Conservation (phyloP, 2,113 vertebrate species). For the Neolamprologus modestus region DNA sequence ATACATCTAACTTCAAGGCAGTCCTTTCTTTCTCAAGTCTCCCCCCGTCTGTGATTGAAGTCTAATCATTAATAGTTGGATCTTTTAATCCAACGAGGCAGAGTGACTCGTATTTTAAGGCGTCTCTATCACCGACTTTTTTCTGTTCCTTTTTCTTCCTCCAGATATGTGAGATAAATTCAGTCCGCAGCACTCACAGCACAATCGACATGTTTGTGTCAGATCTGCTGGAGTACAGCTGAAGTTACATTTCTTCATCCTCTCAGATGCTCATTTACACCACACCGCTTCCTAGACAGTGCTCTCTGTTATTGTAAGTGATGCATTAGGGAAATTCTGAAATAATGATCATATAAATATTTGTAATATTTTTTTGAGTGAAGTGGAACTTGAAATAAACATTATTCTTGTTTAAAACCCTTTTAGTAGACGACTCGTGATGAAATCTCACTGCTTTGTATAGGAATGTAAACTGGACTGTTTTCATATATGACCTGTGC, state of each 20-base stretch:
- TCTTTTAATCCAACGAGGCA: not conserved
- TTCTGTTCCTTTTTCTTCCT: not conserved
- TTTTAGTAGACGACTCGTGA: conserved; percentile 36
- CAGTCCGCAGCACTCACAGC: not conserved
- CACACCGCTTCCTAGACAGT: conserved; percentile 10
- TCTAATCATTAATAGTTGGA: not conserved
- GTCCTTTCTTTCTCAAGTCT: not conserved
- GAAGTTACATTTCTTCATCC: not conserved
- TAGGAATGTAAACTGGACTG: not conserved
- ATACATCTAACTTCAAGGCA: not conserved
- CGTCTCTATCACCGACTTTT: not conserved
- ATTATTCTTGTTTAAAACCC: conserved; percentile 36
- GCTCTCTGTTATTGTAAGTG: conserved; percentile 57
- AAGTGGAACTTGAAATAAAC: conserved; percentile 57
- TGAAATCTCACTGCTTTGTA: not conserved
- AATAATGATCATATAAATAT: conserved; percentile 69
- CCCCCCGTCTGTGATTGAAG: not conserved
- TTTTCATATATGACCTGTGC: not conserved
- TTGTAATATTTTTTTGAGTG: conserved; percentile 47
- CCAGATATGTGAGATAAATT: not conserved
- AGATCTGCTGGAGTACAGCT: not conserved
- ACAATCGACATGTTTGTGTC: not conserved
- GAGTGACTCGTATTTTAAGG: not conserved
- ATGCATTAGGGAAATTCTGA: conserved; percentile 67
- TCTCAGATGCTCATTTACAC: not conserved